phyloP scores from a whole-genome alignment of 2,797 vertebrate species.

The Gila robusta region DNA sequence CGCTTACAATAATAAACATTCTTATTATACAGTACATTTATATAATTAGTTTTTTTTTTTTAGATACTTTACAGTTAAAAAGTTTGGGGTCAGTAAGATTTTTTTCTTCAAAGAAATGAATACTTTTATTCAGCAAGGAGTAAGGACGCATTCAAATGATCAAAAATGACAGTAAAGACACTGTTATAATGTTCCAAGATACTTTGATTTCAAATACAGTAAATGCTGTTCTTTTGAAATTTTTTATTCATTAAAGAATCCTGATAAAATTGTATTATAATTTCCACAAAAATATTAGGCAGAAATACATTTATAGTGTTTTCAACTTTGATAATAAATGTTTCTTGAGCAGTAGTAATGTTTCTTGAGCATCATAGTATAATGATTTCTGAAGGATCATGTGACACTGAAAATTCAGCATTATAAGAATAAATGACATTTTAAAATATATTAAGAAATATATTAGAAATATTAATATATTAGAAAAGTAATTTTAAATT shows the following conservation, averaged over 20 bases:
- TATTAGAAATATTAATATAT: too few species aligned
- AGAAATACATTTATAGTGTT: neutral
- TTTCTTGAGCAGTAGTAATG: neutral
- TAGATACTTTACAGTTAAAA: neutral
- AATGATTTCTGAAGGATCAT: neutral
- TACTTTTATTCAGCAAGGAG: neutral
- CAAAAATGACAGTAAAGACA: neutral
- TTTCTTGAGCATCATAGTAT: neutral
- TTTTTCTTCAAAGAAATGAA: neutral
- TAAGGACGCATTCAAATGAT: neutral
- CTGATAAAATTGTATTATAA: neutral
- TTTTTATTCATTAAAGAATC: neutral
- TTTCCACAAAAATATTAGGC: neutral
- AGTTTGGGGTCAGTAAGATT: neutral
- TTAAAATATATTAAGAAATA: neutral
- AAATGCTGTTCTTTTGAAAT: neutral
- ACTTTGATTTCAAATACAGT: neutral
- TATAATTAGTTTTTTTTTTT: neutral
- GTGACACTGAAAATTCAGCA: neutral
- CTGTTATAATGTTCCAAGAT: neutral
- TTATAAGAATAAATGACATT: too few species aligned
- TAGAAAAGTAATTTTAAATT: neutral
- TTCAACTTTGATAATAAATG: neutral
- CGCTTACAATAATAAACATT: neutral
- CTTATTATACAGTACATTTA: neutral